A percentile compares a stretch with the other conserved stretches of the same genome.
Conservation (phyloP, 2,113 vertebrate genomes). For the Alaudala cheleensis region DNA sequence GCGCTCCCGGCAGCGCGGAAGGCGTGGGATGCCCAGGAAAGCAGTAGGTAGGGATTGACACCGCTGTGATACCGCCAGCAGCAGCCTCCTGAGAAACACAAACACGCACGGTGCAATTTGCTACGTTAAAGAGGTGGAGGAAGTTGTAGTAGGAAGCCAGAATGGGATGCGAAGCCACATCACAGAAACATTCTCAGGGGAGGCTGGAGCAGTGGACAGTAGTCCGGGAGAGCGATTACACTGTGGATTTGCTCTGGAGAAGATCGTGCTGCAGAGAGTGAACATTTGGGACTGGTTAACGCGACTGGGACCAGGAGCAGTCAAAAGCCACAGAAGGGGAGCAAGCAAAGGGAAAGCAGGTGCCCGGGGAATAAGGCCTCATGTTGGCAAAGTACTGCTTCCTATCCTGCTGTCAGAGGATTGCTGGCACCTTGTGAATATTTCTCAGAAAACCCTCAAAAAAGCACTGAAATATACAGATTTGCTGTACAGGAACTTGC, state of each 20-base stretch:
- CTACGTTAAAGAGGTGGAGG: neutral
- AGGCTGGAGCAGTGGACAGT: neutral
- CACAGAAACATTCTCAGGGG: neutral
- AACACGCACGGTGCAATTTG: neutral
- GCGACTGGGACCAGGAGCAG: accelerated
- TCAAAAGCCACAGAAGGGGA: neutral
- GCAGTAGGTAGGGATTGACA: neutral
- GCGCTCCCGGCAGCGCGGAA: neutral
- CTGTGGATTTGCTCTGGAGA: neutral
- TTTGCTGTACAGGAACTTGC: neutral
- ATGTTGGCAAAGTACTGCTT: neutral
- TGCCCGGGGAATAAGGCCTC: neutral
- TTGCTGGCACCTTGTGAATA: neutral
- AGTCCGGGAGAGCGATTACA: neutral
- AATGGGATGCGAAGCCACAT: neutral
- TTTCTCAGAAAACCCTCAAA: neutral
- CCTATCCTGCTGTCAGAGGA: neutral
- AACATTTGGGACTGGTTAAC: too few species aligned
- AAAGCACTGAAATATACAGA: neutral
- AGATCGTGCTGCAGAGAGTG: accelerated
- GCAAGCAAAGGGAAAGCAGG: neutral
- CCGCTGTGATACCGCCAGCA: neutral
- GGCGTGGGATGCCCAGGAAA: neutral
- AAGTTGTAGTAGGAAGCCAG: neutral
- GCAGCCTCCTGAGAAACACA: neutral